Evolutionary conservation across 2,113 vertebrate species (phyloP).

Genomic region (Oxygymnocypris stewartii): DNA sequence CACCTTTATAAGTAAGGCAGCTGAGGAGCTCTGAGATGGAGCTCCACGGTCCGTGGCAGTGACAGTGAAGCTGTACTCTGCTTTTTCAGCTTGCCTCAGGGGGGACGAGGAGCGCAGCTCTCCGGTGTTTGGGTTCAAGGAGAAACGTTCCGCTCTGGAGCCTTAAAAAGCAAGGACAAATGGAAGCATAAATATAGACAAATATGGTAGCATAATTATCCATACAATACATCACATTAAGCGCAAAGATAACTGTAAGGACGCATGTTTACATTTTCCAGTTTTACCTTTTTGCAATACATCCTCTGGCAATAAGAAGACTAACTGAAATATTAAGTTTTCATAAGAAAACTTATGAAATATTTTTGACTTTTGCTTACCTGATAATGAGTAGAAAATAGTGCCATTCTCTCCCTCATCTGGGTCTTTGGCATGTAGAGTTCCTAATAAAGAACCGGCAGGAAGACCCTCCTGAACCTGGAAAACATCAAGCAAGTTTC

Average conservation of each 20-base stretch:
- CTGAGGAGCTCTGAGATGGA: slow-evolving; percentile 77
- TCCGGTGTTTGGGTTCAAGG: slow-evolving; percentile 81
- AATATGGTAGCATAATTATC: slow-evolving; percentile 23
- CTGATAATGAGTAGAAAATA: slow-evolving; percentile 84
- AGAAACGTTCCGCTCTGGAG: slow-evolving; percentile 88
- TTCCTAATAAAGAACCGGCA: slow-evolving; percentile 82
- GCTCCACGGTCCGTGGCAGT: slow-evolving; percentile 82
- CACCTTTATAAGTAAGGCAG: slow-evolving; percentile 85
- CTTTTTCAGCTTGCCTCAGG: slow-evolving; percentile 78
- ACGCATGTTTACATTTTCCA: background rate
- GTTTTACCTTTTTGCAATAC: background rate
- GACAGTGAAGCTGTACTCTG: slow-evolving; percentile 83
- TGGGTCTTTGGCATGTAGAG: slow-evolving; percentile 88
- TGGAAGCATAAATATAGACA: slow-evolving; percentile 26
- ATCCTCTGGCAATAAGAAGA: background rate
- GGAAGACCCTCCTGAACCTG: slow-evolving; percentile 88
- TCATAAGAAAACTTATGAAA: background rate
- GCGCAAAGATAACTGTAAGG: slow-evolving; percentile 26
- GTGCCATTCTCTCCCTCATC: slow-evolving; percentile 97
- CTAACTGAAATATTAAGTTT: too few species aligned
- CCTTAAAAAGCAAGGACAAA: slow-evolving; percentile 70
- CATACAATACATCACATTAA: background rate
- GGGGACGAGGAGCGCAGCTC: slow-evolving; percentile 81
- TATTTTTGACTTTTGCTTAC: slow-evolving; percentile 64
- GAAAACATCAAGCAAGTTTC: slow-evolving; percentile 37